These are phyloP conservation scores for Cryptoleucopteryx plumbea DNA, from an alignment of 2,113 vertebrate species.

Conservation along the genomic window DNA sequence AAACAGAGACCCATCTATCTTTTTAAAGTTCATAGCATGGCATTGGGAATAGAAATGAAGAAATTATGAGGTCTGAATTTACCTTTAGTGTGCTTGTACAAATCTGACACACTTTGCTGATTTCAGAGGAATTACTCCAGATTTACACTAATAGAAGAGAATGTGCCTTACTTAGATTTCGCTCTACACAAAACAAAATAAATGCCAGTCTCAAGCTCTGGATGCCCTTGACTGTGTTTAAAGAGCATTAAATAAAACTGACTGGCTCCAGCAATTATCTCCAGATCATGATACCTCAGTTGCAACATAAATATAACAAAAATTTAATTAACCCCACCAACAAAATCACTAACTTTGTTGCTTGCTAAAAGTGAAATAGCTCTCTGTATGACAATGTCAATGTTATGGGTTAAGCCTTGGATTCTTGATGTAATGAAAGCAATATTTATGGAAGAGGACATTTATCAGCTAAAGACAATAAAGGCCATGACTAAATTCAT, in stretches of 20 bases:
- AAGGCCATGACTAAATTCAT: slow-evolving; percentile 1
- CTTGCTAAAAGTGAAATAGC: not conserved
- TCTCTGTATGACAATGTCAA: not conserved
- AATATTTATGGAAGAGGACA: not conserved
- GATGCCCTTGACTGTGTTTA: not conserved
- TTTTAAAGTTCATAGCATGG: not conserved
- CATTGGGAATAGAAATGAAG: not conserved
- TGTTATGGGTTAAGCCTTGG: not conserved
- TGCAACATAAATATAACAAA: slow-evolving; percentile 14
- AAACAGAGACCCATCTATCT: not conserved
- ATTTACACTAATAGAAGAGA: not conserved
- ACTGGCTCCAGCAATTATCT: not conserved
- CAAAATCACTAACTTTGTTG: not conserved
- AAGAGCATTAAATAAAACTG: slow-evolving; percentile 25
- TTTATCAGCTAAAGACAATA: slow-evolving; percentile 46
- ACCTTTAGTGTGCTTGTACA: not conserved
- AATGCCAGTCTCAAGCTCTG: not conserved
- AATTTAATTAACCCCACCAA: slow-evolving; percentile 40
- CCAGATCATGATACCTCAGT: not conserved
- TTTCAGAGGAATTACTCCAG: not conserved
- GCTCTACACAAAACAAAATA: not conserved
- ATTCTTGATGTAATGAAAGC: slow-evolving; percentile 5
- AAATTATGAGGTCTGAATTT: not conserved
- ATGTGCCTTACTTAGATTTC: not conserved
- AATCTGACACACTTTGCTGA: not conserved